Base-by-base conservation (phyloP, 2,888 invertebrate species). In the Archaeoteleia sp. region DNA sequence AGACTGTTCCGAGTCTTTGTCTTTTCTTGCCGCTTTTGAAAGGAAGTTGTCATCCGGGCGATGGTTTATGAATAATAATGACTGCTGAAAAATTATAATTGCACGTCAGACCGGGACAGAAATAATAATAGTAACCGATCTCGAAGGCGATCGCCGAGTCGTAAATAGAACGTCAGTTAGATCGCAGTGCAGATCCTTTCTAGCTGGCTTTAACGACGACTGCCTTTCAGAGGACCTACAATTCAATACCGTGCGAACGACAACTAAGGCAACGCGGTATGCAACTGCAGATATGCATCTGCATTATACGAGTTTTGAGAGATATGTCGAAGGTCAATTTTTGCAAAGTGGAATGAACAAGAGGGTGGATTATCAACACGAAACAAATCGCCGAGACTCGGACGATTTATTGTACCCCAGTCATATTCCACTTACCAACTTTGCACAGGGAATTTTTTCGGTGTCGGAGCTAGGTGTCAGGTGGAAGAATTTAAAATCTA, bases 41-140 rank as follows among this genome's bases (percentile, higher is more conserved):
- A 68, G 63, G 63, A 51, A 54, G 45, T 25, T 23, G 40, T 40
- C 40, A 23, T 40, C 40, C 15, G 2, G 2, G 35, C 35, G 14
- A 27, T 23, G 17, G 9, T 35, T 30, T 13, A 20, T 30, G 15
- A 55, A 40, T 35, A 30, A 25, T 29, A 25, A 17, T 23, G 34
- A 15, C 25, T 15, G 43, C 8, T 23, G 23, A 29, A 37, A 53
- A 53, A 61, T 39, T 20, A 27, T 42, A 45, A 51, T 45, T 39
- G 37, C 25, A 37, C 35, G 37, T 23, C 10, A 30, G 10, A 1
- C 3, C 27, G 14, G 27, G 42, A 42, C 10, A 42, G 25, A 27
- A 12, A 20, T 46, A 46, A 46, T 32, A 46, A 46, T 4, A 12
- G 42, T 9, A 14, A 27, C 42, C 13, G 27, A 42, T 42, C 42